Evolutionary conservation across 2,888 invertebrate genomes (phyloP).

Genomic region (Phengaris arion): DNA sequence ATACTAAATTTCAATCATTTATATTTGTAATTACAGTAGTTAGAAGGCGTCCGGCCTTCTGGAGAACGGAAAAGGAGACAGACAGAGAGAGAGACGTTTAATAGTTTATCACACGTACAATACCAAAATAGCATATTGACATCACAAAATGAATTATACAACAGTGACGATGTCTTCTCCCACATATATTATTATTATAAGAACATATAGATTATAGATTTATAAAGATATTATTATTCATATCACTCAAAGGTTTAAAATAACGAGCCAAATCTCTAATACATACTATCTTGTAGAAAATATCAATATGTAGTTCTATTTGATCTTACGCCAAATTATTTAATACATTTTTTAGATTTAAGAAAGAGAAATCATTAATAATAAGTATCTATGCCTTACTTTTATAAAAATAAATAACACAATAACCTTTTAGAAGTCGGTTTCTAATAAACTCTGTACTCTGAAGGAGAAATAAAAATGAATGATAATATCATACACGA

Average conservation of each 20-base stretch:
- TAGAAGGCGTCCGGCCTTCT: no score
- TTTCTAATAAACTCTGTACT: no score
- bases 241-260: not conserved
- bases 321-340: not conserved
- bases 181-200: not conserved
- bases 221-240: not conserved
- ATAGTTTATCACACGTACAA: no score
- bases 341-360: not conserved
- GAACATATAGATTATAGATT: not conserved
- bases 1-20: no score
- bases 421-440: no score
- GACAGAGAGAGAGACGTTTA: no score
- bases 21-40: no score
- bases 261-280: not conserved
- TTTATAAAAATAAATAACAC: no score
- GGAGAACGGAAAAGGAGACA: no score
- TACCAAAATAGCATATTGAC: no score
- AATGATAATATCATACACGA: no score
- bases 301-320: not conserved
- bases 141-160: not conserved
- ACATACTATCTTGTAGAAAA: not conserved
- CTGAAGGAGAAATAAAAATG: no score
- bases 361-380: not conserved
- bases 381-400: not conserved
- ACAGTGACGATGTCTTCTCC: not conserved